Evolutionary conservation across 1,140 invertebrate species (phyloP).

Genomic region (Rhopalosiphum padi): DNA sequence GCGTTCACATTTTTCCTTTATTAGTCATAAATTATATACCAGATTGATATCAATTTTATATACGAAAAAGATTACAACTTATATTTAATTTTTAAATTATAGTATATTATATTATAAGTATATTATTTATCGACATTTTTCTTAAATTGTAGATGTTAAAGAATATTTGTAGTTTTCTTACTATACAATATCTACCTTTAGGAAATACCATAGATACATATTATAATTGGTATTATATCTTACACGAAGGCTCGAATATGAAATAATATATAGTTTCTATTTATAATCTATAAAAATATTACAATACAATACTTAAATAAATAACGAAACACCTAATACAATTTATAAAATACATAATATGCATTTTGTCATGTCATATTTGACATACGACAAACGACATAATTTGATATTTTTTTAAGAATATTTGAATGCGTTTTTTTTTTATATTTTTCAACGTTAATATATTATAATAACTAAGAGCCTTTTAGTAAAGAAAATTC

Average conservation of each 20-base stretch:
- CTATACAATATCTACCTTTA: no score
- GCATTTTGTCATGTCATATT: neutral
- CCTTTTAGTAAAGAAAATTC: no score
- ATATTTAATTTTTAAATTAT: neutral
- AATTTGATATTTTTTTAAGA: no score
- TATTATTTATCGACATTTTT: neutral
- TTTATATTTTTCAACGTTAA: neutral
- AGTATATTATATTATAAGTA: no score
- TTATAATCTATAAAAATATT: neutral
- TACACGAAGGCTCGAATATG: neutral
- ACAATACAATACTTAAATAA: neutral
- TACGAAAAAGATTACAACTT: no score
- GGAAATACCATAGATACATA: neutral
- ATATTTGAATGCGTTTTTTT: neutral
- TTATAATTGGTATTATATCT: neutral
- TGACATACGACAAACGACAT: neutral
- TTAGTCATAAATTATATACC: neutral
- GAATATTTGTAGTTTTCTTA: neutral
- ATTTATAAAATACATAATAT: neutral
- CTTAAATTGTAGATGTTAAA: neutral
- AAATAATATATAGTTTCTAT: neutral
- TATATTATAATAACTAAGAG: no score
- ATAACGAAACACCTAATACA: neutral
- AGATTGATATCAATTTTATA: neutral
- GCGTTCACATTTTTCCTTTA: neutral